These are phyloP conservation scores for Catocala sponsa DNA, from an alignment of 2,888 invertebrate species.

Conservation along the genomic window DNA sequence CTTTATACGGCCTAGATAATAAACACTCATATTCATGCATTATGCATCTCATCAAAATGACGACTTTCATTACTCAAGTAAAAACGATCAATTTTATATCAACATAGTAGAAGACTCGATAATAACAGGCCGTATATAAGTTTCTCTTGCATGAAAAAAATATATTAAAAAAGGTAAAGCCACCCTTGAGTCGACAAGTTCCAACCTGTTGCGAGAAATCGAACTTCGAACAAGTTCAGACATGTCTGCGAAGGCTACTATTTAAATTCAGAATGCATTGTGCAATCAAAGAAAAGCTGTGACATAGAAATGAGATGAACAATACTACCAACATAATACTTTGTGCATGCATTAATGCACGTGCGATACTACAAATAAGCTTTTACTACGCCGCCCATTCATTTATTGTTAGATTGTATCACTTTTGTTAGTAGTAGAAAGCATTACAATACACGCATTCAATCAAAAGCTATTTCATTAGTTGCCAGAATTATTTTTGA, in stretches of 20 bases:
- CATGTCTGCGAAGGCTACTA: conserved; percentile 53
- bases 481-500: background rate
- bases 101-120: conserved; percentile 31
- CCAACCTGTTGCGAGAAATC: conserved; percentile 69
- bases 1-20: conserved; percentile 15
- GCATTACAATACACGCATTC: conserved; percentile 5
- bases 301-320: conserved; percentile 40
- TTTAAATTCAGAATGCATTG: conserved; percentile 48
- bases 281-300: conserved; percentile 52
- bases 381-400: conserved; percentile 32
- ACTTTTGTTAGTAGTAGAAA: conserved; percentile 28
- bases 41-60: conserved; percentile 32
- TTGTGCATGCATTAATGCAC: conserved; percentile 61
- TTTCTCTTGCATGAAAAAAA: conserved; percentile 24
- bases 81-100: conserved; percentile 41
- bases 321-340: conserved; percentile 52
- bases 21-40: conserved; percentile 27
- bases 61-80: conserved; percentile 43
- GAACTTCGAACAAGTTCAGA: conserved; percentile 62
- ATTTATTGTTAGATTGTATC: conserved; percentile 44
- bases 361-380: conserved; percentile 48
- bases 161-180: conserved; percentile 38
- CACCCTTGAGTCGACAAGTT: conserved; percentile 60
- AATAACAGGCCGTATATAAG: conserved; percentile 27
- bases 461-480: conserved; percentile 9